Evolutionary conservation across 2,888 invertebrate genomes (phyloP), one percentile per base, ranked within the genome.

Genomic region (Agrochola circellaris): DNA sequence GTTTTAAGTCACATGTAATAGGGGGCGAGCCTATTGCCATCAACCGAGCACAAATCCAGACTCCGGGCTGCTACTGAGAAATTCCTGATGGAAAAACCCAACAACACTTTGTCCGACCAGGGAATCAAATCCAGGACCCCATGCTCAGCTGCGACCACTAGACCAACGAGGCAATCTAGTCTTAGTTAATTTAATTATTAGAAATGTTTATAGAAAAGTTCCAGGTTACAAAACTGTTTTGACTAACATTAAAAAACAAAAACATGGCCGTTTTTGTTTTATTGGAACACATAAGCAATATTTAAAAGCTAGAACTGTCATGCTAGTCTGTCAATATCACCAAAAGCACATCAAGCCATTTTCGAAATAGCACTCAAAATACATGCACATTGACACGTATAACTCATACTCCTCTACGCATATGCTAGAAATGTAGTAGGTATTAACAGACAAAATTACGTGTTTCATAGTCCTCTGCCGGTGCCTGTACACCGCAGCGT

Each of bases 391-490:
- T 2, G 60, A n/a, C 51, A 62, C 15, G 26, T 58, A 48, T 17
- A 51, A 17, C 54, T 38, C 66, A 15, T 42, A 74, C 9, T 4
- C 64, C 51, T 65, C 15, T 23, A 70, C 66, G 54, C 61, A 61
- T 75, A 70, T 38, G n/a, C 74, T 74, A 23, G 42, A 65, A 81
- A 60, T 64, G 58, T 83, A 68, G 71, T 72, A 77, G 73, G 79
- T 88, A 87, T 88, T 87, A 88, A 71, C 75, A 83, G 79, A 74
- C 81, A 82, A 85, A 79, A 83, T 77, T 85, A 83, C 81, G 81
- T 80, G 83, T 81, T 76, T 83, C 76, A 79, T 75, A 85, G 73
- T 76, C 77, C 34, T 85, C 86, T 85, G 79, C 76, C 81, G 83
- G 83, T 84, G 76, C 84, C 83, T 78, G 82, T 69, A 79, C 82